Evolutionary conservation across 2,113 vertebrate genomes (phyloP).

Genomic region (Pterophyllum scalare): DNA sequence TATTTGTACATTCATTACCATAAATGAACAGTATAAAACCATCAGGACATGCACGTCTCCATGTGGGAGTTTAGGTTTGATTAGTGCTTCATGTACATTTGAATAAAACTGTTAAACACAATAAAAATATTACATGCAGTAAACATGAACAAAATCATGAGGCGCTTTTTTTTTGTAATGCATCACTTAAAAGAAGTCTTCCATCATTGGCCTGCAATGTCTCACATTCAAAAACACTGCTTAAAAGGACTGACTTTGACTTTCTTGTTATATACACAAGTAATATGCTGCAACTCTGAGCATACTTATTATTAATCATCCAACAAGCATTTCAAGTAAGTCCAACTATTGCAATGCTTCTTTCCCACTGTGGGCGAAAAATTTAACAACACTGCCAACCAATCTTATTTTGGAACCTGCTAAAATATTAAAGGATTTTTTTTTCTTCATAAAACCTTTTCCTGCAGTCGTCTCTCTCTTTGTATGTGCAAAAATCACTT

Average conservation of each 20-base stretch:
- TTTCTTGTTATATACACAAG: slow-evolving; percentile 30
- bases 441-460: slow-evolving; percentile 22
- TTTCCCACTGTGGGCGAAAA: not conserved
- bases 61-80: slow-evolving; percentile 52
- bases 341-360: slow-evolving; percentile 30
- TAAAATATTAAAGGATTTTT: slow-evolving; percentile 42
- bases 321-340: slow-evolving; percentile 60
- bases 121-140: slow-evolving; percentile 63
- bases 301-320: slow-evolving; percentile 8
- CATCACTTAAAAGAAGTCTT: slow-evolving; percentile 51
- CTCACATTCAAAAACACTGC: slow-evolving; percentile 54
- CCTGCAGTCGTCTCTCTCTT: not conserved
- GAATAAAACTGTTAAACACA: slow-evolving; percentile 58
- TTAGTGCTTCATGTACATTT: slow-evolving; percentile 68
- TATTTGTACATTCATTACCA: slow-evolving; percentile 61
- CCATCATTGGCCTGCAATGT: slow-evolving; percentile 82
- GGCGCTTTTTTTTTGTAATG: slow-evolving; percentile 1
- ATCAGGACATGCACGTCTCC: slow-evolving; percentile 70
- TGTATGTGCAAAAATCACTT: slow-evolving; percentile 20
- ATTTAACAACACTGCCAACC: not conserved
- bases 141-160: slow-evolving; percentile 47
- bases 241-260: slow-evolving; percentile 30
- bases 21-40: slow-evolving; percentile 70
- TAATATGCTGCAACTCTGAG: slow-evolving; percentile 35
- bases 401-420: slow-evolving; percentile 7